Percentiles rank a stretch among this genome's conserved stretches.
phyloP scores from a whole-genome alignment of 2,888 invertebrate genomes.

The Heliothis peltigera region DNA sequence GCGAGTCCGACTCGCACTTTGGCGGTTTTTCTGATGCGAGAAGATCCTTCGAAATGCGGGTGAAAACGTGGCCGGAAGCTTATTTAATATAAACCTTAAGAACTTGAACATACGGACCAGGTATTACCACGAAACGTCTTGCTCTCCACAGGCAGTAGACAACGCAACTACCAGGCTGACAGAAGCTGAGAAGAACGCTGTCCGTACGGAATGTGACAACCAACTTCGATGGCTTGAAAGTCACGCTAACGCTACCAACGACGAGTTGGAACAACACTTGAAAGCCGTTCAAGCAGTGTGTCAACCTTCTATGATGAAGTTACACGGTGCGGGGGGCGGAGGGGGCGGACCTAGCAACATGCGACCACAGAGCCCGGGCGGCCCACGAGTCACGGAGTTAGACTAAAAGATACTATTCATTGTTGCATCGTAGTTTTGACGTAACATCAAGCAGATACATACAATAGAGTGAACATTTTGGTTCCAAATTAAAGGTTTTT shows the following conservation, averaged over 20 bases:
- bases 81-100: too few relatives aligned
- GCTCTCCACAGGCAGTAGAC: constrained; percentile 90
- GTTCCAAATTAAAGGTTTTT: neutral
- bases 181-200: constrained; percentile 92
- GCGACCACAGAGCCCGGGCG: constrained; percentile 78
- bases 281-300: constrained; percentile 94
- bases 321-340: constrained; percentile 91
- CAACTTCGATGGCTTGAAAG: constrained; percentile 95
- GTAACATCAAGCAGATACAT: too few relatives aligned
- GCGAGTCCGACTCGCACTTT: too few relatives aligned
- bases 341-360: constrained; percentile 56
- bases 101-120: too few relatives aligned
- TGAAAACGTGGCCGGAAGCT: too few relatives aligned
- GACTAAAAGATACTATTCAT: constrained; percentile 77
- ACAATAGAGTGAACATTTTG: neutral
- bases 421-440: too few relatives aligned
- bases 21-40: too few relatives aligned
- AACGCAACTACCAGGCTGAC: constrained; percentile 92
- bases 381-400: constrained; percentile 93
- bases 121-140: neutral
- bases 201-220: constrained; percentile 92
- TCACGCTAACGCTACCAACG: constrained; percentile 94
- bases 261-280: constrained; percentile 94
- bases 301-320: constrained; percentile 94
- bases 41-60: too few relatives aligned